These are phyloP conservation scores for Watersipora subatra DNA, from an alignment of 1,140 invertebrate genomes.

Conservation along the genomic window DNA sequence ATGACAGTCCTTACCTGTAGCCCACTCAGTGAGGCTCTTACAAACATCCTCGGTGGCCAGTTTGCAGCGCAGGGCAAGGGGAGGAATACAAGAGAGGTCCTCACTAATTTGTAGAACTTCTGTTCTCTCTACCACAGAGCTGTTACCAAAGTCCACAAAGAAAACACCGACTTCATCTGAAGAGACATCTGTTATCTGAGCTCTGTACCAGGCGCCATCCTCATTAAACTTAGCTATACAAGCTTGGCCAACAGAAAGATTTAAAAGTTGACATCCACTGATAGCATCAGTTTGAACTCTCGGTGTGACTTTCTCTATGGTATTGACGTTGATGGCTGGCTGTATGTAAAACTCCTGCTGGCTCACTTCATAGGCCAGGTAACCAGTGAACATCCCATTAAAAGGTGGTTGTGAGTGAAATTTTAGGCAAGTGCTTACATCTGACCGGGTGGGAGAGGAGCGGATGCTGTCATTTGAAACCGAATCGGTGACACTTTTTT, in stretches of 20 bases:
- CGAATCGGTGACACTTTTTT: no score
- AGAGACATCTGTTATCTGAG: slow-evolving; percentile 7
- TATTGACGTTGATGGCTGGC: not conserved
- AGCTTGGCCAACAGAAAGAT: not conserved
- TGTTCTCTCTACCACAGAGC: not conserved
- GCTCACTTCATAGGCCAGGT: not conserved
- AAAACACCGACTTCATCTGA: slow-evolving; percentile 51
- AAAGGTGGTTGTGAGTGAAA: no score
- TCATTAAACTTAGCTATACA: not conserved
- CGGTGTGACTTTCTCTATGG: not conserved
- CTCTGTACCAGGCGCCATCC: not conserved
- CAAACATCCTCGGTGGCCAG: not conserved
- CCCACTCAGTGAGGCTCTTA: not conserved
- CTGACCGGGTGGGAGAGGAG: no score
- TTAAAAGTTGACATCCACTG: not conserved
- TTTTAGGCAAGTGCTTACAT: no score
- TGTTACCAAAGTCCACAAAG: slow-evolving; percentile 66
- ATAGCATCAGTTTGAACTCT: not conserved
- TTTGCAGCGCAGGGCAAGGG: not conserved
- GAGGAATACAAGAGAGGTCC: not conserved
- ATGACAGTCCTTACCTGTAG: not conserved
- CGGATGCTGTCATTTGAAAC: no score
- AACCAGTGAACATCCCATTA: not conserved
- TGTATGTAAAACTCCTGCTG: not conserved
- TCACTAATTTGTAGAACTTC: not conserved